Percentiles rank a stretch among this genome's conserved stretches.
Evolutionary conservation across 2,888 invertebrate genomes (phyloP).

Genomic region (Cataglyphis rosenhaueri): DNA sequence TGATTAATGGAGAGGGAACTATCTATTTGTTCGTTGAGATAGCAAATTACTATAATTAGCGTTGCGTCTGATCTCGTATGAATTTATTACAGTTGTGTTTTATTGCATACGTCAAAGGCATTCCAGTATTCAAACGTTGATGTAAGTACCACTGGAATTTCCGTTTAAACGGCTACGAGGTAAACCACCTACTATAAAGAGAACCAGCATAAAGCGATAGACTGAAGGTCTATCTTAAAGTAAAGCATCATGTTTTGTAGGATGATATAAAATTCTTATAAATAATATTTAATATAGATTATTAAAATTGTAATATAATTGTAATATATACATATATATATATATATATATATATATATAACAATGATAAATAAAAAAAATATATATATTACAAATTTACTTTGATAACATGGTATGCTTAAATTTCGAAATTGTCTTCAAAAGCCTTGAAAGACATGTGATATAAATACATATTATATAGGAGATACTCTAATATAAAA

Average conservation of each 20-base stretch:
- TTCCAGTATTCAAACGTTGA: slow-evolving; percentile 61
- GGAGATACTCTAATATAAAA: background rate
- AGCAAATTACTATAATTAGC: slow-evolving; percentile 71
- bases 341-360: too few species aligned
- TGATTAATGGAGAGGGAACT: slow-evolving; percentile 30
- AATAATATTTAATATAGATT: background rate
- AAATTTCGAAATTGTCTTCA: background rate
- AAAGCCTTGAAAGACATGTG: background rate
- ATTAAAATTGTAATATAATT: background rate
- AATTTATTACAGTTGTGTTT: slow-evolving; percentile 65
- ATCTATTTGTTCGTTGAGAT: background rate
- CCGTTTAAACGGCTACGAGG: slow-evolving; percentile 26
- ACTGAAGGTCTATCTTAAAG: slow-evolving; percentile 33
- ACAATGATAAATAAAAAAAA: background rate
- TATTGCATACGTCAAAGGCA: slow-evolving; percentile 71
- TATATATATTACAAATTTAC: background rate
- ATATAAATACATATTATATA: background rate
- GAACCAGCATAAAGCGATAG: slow-evolving; percentile 34
- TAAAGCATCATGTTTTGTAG: background rate
- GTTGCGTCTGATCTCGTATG: slow-evolving; percentile 67
- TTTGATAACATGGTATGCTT: background rate
- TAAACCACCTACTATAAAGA: slow-evolving; percentile 39
- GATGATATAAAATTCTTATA: background rate
- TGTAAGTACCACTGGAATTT: slow-evolving; percentile 68
- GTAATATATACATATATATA: background rate